Evolutionary conservation across 2,888 invertebrate species (phyloP).

Genomic region (Papilio protenor): DNA sequence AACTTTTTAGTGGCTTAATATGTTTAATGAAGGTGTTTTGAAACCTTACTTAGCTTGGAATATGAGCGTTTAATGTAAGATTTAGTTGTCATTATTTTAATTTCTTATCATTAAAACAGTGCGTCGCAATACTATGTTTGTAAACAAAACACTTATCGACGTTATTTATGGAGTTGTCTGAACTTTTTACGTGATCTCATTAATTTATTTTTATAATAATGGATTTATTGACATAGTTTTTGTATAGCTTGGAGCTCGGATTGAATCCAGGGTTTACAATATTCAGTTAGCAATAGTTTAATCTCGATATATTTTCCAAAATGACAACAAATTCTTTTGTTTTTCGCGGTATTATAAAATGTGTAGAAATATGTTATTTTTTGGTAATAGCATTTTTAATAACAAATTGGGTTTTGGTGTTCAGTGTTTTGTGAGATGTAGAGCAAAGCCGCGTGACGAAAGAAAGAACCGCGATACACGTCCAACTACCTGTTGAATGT

Average conservation of each 20-base stretch:
- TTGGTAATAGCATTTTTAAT: neutral
- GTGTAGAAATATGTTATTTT: neutral
- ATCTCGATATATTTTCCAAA: neutral
- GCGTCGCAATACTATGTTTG: slow-evolving; percentile 1
- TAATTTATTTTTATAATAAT: neutral
- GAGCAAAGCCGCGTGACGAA: neutral
- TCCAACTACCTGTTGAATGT: neutral
- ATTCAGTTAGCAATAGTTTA: neutral
- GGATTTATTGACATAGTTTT: neutral
- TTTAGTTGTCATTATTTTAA: neutral
- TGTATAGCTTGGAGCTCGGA: neutral
- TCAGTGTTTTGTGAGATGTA: neutral
- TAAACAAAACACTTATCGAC: neutral
- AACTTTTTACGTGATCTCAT: neutral
- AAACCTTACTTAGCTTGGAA: neutral
- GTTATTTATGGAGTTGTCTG: neutral
- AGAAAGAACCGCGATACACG: neutral
- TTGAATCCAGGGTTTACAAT: neutral
- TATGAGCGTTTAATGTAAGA: neutral
- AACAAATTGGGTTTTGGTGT: neutral
- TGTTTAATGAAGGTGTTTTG: neutral
- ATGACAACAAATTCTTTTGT: neutral
- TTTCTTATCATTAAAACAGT: neutral
- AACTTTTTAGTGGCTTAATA: neutral
- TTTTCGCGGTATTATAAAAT: neutral